Evolutionary conservation across 2,113 vertebrate species (phyloP), one percentile per base, ranked within the genome.

Genomic region (Pipra filicauda): DNA sequence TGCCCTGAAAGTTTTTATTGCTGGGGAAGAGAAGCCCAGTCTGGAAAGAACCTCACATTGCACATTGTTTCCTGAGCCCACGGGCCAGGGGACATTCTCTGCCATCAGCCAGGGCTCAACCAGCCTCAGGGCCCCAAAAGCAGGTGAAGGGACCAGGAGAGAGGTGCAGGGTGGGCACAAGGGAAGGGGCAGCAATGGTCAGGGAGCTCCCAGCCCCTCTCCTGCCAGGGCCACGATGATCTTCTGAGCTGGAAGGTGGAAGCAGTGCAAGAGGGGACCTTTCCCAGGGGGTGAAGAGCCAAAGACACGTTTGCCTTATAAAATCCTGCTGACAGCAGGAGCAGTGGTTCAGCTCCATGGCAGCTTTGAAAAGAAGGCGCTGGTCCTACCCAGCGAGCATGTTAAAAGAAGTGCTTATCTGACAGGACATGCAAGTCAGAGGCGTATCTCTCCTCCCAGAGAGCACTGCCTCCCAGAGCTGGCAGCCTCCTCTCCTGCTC

Each of bases 61-160:
- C 26, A 24, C 17, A 1, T 17, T 58, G 31, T 37, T n/a, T 44
- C n/a, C 55, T 0, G 1, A 58, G 46, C 46, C 64, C 73, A 35
- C 6, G 52, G 44, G 46, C 22, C 33, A 48, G 12, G n/a, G 48
- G 23, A 24, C 6, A 3, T 20, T 14, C n/a, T 44, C 61, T 19
- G 20, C 44, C 33, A 44, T 16, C n/a, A 54, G 39, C 52, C 58
- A 41, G 31, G 41, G 41, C 41, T 27, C 48, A 69, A 54, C 8
- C 64, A 52, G 44, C 35, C 18, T 27, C 0, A 0, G n/a, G 59
- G 35, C 24, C 15, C 7, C 7, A 0, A 4, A 12, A 18, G 20
- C 15, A 7, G 55, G 13, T 0, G 20, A 49, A 57, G 35, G 59
- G 54, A n/a, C 12, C 2, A n/a, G 39, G 24, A 49, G 12, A 4